A percentile compares a stretch with the other conserved stretches of the same genome.
Conservation (phyloP, 1,140 invertebrate genomes). For the Polyergus mexicanus region DNA sequence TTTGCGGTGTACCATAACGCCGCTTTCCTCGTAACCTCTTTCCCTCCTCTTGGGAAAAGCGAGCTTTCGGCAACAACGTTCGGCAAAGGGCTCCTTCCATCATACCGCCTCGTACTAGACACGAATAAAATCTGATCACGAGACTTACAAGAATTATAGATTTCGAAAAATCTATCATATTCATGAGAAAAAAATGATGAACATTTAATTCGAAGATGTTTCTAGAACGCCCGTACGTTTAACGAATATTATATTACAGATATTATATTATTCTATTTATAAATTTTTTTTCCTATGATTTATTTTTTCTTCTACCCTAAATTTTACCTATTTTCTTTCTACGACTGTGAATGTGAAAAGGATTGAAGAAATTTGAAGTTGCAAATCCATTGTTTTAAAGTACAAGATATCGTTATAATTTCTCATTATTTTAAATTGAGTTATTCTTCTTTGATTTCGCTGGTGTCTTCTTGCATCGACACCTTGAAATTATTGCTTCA, state of each 20-base stretch:
- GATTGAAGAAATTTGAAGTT: background rate
- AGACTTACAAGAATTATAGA: slow-evolving; percentile 28
- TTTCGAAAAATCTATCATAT: background rate
- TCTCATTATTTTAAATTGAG: background rate
- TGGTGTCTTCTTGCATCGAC: slow-evolving; percentile 46
- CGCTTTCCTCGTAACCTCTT: slow-evolving; percentile 74
- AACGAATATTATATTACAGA: background rate
- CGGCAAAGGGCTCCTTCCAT: slow-evolving; percentile 67
- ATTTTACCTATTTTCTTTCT: background rate
- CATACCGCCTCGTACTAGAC: slow-evolving; percentile 48
- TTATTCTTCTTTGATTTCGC: slow-evolving; percentile 13
- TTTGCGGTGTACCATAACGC: slow-evolving; percentile 82
- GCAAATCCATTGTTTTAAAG: background rate
- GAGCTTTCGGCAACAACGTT: slow-evolving; percentile 67
- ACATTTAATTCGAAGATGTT: background rate
- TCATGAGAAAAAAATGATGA: background rate
- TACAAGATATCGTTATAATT: background rate
- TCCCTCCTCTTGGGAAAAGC: slow-evolving; percentile 76
- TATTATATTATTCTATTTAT: background rate
- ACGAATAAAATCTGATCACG: slow-evolving; percentile 71
- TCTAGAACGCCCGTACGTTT: background rate
- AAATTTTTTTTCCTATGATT: background rate
- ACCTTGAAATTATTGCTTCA: slow-evolving; percentile 63
- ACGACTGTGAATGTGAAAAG: background rate
- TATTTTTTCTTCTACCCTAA: background rate